Evolutionary conservation across 2,113 vertebrate genomes (phyloP).

Genomic region (Brevimyrus niger): DNA sequence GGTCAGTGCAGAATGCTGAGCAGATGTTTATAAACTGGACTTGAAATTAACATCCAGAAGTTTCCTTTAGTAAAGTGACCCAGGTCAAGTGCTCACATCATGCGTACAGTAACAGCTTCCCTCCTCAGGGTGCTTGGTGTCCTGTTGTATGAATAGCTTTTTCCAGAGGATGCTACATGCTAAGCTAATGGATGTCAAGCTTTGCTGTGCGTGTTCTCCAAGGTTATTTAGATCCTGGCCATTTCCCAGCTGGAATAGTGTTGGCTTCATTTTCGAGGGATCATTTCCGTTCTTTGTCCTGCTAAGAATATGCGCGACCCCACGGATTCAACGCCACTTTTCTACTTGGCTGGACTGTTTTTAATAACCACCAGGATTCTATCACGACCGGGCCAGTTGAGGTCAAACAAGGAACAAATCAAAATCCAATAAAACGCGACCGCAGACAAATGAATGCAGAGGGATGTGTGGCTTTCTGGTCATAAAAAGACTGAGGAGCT

Average conservation of each 20-base stretch:
- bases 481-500: constrained; percentile 14
- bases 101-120: background rate
- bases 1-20: background rate
- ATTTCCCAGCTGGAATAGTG: background rate
- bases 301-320: background rate
- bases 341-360: background rate
- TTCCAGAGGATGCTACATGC: background rate
- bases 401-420: constrained; percentile 1
- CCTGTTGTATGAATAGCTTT: background rate
- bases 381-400: constrained; percentile 8
- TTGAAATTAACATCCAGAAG: background rate
- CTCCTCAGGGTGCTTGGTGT: background rate
- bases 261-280: background rate
- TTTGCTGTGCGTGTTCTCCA: background rate
- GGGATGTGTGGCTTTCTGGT: background rate
- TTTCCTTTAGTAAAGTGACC: background rate
- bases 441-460: constrained; percentile 13
- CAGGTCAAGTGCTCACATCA: background rate
- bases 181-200: background rate
- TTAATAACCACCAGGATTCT: background rate
- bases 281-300: background rate
- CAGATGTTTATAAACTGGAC: background rate
- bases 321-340: background rate
- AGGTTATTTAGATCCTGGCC: background rate
- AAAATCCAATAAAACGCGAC: constrained; percentile 14